These are phyloP conservation scores for Euproctis similis DNA, from an alignment of 2,888 invertebrate genomes.

Conservation along the genomic window DNA sequence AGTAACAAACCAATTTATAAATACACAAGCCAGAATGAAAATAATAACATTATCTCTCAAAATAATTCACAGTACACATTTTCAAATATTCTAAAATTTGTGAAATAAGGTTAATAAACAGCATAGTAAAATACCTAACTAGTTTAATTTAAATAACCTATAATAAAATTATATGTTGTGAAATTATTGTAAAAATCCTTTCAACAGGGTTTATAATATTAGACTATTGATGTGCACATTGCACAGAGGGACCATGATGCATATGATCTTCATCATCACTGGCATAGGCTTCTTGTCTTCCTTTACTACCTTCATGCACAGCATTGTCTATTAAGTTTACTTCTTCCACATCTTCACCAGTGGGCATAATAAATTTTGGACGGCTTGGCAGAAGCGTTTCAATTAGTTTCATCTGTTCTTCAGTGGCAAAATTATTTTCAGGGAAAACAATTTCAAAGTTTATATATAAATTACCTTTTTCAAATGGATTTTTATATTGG, in stretches of 20 bases:
- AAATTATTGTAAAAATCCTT: constrained; percentile 59
- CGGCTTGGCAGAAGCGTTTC: constrained; percentile 85
- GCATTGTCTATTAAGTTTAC: constrained; percentile 87
- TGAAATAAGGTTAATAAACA: no score
- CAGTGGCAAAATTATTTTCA: constrained; percentile 83
- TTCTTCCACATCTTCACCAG: constrained; percentile 89
- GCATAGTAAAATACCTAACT: constrained; percentile 23
- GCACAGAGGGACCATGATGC: constrained; percentile 78
- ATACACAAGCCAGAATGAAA: constrained; percentile 14
- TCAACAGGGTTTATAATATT: constrained; percentile 38
- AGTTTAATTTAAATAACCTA: constrained; percentile 54
- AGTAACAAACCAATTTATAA: constrained; percentile 13
- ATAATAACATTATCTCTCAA: constrained; percentile 19
- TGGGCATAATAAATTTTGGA: constrained; percentile 81
- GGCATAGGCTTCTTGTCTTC: constrained; percentile 82
- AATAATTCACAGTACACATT: constrained; percentile 31
- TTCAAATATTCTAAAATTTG: constrained; percentile 21
- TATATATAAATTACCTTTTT: constrained; percentile 90
- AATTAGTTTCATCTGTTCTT: constrained; percentile 79
- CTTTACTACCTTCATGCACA: constrained; percentile 72
- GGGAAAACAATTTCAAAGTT: constrained; percentile 93
- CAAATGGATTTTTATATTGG: constrained; percentile 86
- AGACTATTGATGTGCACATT: constrained; percentile 88
- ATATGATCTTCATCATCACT: constrained; percentile 78
- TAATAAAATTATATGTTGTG: constrained; percentile 57